Percentiles rank a stretch among this genome's conserved stretches.
phyloP scores from a whole-genome alignment of 1,140 invertebrate species.

The Drosophila pachea region DNA sequence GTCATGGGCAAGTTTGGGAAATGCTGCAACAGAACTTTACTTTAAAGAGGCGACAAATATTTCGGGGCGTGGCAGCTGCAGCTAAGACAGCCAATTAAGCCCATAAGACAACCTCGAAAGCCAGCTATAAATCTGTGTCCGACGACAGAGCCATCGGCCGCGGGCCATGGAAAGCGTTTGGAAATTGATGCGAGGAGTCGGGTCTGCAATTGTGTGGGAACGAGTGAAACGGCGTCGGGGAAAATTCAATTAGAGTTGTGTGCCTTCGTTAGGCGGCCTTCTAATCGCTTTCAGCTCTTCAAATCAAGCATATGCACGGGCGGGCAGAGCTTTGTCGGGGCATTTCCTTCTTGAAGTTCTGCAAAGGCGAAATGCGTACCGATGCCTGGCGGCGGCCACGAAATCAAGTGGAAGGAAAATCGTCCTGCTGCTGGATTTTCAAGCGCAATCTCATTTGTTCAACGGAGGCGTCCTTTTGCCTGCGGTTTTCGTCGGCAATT shows the following conservation, averaged over 20 bases:
- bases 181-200: conserved; percentile 21
- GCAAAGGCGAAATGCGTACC: conserved; percentile 21
- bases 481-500: conserved; percentile 69
- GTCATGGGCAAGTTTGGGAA: conserved; percentile 51
- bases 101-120: conserved; percentile 49
- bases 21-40: conserved; percentile 43
- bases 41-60: neutral
- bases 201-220: no score
- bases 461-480: conserved; percentile 32
- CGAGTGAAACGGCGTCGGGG: conserved; percentile 46
- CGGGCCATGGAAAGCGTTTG: conserved; percentile 42
- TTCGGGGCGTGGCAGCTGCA: conserved; percentile 16
- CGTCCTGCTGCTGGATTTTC: conserved; percentile 57
- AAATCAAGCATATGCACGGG: conserved; percentile 66
- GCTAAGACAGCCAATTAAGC: conserved; percentile 76
- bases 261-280: conserved; percentile 18
- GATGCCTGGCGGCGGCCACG: conserved; percentile 40
- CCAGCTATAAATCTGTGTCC: conserved; percentile 63
- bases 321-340: conserved; percentile 6
- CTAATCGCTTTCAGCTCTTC: conserved; percentile 72
- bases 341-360: conserved; percentile 60
- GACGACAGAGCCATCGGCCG: conserved; percentile 44
- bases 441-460: conserved; percentile 69
- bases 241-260: conserved; percentile 75
- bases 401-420: conserved; percentile 68